Conservation (phyloP, 2,888 invertebrate species). For the Dryomyza anilis region DNA sequence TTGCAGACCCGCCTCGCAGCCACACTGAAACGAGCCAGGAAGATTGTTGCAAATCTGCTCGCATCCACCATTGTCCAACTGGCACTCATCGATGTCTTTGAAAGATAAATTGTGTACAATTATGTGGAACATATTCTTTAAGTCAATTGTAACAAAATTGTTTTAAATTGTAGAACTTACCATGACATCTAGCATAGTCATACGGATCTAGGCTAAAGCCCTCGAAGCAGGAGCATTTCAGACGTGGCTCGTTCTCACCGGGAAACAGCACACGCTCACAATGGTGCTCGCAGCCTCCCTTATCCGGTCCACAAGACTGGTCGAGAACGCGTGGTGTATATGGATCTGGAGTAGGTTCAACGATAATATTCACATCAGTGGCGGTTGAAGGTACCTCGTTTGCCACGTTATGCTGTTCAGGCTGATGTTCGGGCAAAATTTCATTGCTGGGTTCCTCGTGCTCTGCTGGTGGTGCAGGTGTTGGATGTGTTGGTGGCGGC, state of each 20-base stretch:
- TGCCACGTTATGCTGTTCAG: conserved; percentile 15
- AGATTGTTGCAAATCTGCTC: conserved; percentile 65
- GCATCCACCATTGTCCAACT: conserved; percentile 64
- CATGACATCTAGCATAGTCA: conserved; percentile 56
- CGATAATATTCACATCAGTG: conserved; percentile 35
- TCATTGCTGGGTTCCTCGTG: conserved; percentile 32
- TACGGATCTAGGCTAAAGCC: conserved; percentile 62
- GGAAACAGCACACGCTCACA: conserved; percentile 58
- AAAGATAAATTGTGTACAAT: background rate
- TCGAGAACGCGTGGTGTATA: conserved; percentile 51
- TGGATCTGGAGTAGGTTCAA: conserved; percentile 47
- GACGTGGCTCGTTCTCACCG: conserved; percentile 54
- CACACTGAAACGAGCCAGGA: conserved; percentile 66
- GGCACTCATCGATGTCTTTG: conserved; percentile 67
- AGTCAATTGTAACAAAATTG: too few relatives aligned
- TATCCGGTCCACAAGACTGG: conserved; percentile 58
- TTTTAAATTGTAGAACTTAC: too few relatives aligned
- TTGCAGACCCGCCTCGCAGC: conserved; percentile 64
- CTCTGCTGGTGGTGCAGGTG: conserved; percentile 9
- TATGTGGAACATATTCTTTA: too few relatives aligned
- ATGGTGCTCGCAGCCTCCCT: conserved; percentile 64
- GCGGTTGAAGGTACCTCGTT: background rate
- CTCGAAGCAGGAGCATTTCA: conserved; percentile 54
- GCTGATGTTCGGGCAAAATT: conserved; percentile 12
- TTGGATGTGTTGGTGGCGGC: conserved; percentile 32